These are phyloP conservation scores for Ophthalmolycus amberensis DNA, from an alignment of 2,113 vertebrate species.

Conservation along the genomic window DNA sequence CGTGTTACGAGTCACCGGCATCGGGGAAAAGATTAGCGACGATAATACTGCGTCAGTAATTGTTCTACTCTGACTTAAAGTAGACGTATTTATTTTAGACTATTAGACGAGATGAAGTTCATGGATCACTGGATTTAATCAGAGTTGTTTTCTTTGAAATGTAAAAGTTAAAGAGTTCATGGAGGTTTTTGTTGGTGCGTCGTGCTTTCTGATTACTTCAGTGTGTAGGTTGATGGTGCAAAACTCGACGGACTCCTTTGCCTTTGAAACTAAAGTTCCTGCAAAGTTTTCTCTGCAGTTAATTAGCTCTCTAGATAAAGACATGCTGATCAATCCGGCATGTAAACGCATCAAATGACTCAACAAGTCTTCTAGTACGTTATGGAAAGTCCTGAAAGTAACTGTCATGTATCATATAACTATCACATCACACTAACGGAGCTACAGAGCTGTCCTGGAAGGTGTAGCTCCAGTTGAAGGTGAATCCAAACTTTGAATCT, in stretches of 20 bases:
- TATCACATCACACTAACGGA: neutral
- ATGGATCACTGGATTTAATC: neutral
- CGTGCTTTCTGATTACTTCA: neutral
- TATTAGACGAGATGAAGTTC: no score
- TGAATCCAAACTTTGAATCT: neutral
- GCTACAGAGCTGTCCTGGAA: neutral
- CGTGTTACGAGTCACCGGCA: neutral
- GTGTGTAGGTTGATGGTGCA: neutral
- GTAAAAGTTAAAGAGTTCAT: neutral
- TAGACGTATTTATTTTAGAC: neutral
- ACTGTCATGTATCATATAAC: no score
- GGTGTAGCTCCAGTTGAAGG: no score
- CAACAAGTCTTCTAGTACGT: no score
- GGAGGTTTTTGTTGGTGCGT: neutral
- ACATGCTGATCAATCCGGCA: no score
- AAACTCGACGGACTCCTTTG: neutral
- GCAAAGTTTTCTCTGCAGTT: neutral
- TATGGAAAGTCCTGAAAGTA: no score
- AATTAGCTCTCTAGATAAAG: neutral
- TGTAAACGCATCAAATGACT: neutral
- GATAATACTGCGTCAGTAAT: neutral
- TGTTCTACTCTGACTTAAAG: neutral
- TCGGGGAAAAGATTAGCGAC: neutral
- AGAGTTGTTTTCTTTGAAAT: neutral
- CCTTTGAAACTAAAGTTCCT: no score